Conservation (phyloP, 2,888 invertebrate genomes). For the Nephrotoma flavescens region DNA sequence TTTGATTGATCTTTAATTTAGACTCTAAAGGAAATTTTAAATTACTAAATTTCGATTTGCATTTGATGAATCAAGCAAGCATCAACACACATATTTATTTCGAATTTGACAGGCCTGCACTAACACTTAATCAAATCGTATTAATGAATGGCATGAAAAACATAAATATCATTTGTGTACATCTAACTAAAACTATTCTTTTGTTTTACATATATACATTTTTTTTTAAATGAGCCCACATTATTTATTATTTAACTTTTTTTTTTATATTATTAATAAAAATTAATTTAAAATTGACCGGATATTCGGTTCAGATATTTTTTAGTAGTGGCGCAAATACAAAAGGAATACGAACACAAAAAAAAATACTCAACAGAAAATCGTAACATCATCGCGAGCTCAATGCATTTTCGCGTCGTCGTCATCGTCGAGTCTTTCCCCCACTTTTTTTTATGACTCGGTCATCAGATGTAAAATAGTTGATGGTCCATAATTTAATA, state of each 20-base stretch:
- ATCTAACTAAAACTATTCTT: background rate
- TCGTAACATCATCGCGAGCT: background rate
- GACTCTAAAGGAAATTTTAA: too few relatives aligned
- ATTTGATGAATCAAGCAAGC: too few relatives aligned
- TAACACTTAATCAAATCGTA: background rate
- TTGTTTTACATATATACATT: background rate
- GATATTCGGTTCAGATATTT: background rate
- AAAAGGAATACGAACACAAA: background rate
- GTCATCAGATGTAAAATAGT: background rate
- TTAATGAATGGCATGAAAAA: background rate
- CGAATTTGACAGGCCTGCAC: background rate
- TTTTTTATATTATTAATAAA: background rate
- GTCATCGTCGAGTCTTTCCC: background rate
- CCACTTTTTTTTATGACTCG: background rate
- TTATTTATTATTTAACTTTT: background rate
- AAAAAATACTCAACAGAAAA: background rate
- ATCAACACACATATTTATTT: background rate
- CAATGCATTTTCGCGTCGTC: background rate
- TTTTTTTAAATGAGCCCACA: background rate
- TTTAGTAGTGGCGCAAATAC: background rate
- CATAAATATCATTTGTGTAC: too few relatives aligned
- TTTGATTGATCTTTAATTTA: too few relatives aligned
- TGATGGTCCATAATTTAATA: background rate
- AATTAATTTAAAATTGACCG: background rate
- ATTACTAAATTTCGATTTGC: too few relatives aligned